Percentiles rank a stretch among this genome's conserved stretches.
These are phyloP conservation scores for Ifrita kowaldi DNA, from an alignment of 2,113 vertebrate species.

Conservation along the genomic window DNA sequence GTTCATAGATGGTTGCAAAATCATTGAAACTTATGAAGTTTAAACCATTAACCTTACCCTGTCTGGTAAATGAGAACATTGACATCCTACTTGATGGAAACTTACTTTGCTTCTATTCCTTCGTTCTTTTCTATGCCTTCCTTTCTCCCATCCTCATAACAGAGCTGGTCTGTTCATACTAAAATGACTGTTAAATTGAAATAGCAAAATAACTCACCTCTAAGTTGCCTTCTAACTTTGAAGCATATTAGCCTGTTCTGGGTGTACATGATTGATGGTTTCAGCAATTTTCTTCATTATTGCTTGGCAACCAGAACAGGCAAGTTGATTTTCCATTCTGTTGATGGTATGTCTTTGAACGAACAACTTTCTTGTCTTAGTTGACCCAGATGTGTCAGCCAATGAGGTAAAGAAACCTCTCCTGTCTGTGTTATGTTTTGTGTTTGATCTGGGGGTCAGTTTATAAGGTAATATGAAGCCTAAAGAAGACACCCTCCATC, in stretches of 20 bases:
- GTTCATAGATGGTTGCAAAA: not conserved
- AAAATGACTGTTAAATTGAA: constrained; percentile 27
- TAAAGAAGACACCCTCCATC: not conserved
- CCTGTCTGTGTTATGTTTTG: not conserved
- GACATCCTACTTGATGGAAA: not conserved
- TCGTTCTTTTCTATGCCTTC: not conserved
- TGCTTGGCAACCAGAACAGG: not conserved
- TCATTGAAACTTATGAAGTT: not conserved
- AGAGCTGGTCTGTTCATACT: not conserved
- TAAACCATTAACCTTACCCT: not conserved
- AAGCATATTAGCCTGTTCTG: not conserved
- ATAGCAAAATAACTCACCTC: not conserved
- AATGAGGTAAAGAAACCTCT: not conserved
- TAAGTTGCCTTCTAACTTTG: constrained; percentile 8
- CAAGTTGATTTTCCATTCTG: not conserved
- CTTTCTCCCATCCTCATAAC: not conserved
- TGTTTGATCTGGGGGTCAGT: not conserved
- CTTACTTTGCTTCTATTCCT: not conserved
- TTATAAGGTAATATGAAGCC: not conserved
- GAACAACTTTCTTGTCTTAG: not conserved
- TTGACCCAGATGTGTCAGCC: not conserved
- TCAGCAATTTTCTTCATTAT: not conserved
- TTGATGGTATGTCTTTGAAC: not conserved
- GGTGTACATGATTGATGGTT: not conserved
- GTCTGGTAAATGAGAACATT: not conserved